phyloP scores from a whole-genome alignment of 1,140 invertebrate species.

The Oncopeltus fasciatus region DNA sequence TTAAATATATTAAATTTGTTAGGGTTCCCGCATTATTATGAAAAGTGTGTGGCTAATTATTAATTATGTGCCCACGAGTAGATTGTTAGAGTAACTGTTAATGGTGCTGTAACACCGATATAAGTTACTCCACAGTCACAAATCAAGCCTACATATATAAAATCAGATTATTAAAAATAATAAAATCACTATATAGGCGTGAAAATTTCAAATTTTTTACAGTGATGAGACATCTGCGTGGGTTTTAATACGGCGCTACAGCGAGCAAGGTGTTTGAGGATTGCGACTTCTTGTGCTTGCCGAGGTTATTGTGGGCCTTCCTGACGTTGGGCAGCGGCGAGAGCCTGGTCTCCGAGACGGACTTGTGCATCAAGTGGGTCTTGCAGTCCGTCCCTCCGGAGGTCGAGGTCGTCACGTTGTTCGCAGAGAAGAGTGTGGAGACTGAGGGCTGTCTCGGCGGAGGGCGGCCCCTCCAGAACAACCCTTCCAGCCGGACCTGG shows the following conservation, averaged over 20 bases:
- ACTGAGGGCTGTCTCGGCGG: background rate
- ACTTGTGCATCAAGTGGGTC: background rate
- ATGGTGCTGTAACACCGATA: too few species aligned
- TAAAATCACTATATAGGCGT: too few species aligned
- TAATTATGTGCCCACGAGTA: too few species aligned
- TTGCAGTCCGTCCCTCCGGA: background rate
- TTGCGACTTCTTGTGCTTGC: background rate
- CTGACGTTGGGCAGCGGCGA: background rate
- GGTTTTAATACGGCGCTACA: background rate
- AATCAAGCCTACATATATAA: too few species aligned
- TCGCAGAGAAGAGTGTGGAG: conserved; percentile 9
- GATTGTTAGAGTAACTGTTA: too few species aligned
- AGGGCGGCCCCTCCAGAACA: background rate
- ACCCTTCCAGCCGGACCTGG: background rate
- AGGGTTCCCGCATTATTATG: too few species aligned
- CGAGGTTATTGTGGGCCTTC: background rate
- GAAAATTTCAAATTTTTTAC: too few species aligned
- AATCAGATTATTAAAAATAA: too few species aligned
- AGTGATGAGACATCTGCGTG: too few species aligned
- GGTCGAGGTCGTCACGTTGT: background rate
- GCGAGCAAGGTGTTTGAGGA: background rate
- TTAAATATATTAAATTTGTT: too few species aligned
- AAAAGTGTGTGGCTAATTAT: too few species aligned
- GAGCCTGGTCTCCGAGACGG: conserved; percentile 4
- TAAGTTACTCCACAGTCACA: too few species aligned